Evolutionary conservation across 1,140 invertebrate species (phyloP), one percentile per base, ranked within the genome.

Genomic region (Frieseomelitta varia): DNA sequence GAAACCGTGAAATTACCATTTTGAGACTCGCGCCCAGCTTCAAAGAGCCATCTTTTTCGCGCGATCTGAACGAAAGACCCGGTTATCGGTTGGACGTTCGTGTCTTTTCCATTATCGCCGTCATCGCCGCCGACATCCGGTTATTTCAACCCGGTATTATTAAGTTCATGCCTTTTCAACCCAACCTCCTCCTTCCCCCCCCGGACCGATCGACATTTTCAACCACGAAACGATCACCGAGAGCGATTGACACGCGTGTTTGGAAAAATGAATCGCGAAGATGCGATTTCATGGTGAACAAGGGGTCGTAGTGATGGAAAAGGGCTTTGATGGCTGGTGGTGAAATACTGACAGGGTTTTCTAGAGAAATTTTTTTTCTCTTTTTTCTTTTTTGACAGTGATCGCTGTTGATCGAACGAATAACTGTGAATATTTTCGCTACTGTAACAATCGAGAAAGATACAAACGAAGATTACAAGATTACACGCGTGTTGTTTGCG

Each of bases 1-100:
- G 85, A 88, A 81, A 75, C 89, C 90, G 90, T 90, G 90, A 90
- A 90, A 90, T 90, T 90, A 90, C 89, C 90, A 90, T 90, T 90
- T 90, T 90, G 88, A 90, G 77, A 85, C 81, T 78, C 82, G 85
- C 80, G 79, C 82, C 75, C 81, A 55, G 63, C 81, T 86, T 86
- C 80, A 89, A 88, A 88, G 39, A 47, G 81, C 80, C 76, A 67
- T 72, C 80, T 88, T 89, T n/a, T 89, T 80, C 85, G 68, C 79
- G 58, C 63, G 68, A 71, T 63, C 82, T 81, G 86, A n/a, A 76
- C 79, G 39, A 80, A 27, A 71, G 65, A 58, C 51, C 17, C 65
- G 30, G 30, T 30, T 74, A 71, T 72, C n/a, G n/a, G 6, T 47
- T 53, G 47, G 47, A 53, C 73, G 55, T 75, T 89, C 81, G 81